Conservation (phyloP, 2,888 invertebrate species). For the Zaprionus bogoriensis region DNA sequence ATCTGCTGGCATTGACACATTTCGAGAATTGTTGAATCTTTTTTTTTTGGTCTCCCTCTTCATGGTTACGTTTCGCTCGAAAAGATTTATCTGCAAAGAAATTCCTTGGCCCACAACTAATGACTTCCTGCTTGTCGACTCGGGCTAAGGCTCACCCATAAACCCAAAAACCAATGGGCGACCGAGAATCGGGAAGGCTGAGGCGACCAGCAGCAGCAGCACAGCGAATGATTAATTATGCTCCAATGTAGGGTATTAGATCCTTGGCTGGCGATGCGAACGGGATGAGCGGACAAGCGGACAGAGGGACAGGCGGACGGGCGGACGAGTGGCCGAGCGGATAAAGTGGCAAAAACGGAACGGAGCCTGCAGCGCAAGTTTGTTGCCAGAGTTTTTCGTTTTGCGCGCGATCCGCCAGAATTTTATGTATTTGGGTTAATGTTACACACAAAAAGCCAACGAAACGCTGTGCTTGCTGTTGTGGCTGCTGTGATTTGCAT, state of each 20-base stretch:
- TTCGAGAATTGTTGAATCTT: conserved; percentile 24
- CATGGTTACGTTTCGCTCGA: no score
- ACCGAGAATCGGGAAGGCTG: background rate
- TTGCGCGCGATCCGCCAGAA: conserved; percentile 44
- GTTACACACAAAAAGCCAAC: conserved; percentile 63
- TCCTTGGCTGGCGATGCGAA: conserved; percentile 54
- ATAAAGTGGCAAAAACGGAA: no score
- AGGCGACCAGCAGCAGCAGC: background rate
- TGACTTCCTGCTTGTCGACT: conserved; percentile 61
- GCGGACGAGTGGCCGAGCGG: no score
- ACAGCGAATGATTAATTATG: conserved; percentile 61
- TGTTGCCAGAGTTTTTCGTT: conserved; percentile 53
- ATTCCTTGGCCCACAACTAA: conserved; percentile 48
- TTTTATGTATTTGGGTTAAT: conserved; percentile 77
- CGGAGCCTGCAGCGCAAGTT: conserved; percentile 48
- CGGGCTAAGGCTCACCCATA: conserved; percentile 54
- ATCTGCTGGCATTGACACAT: conserved; percentile 26
- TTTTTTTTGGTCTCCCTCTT: conserved; percentile 12
- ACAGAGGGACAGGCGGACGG: no score
- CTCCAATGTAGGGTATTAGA: conserved; percentile 60
- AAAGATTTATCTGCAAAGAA: conserved; percentile 37
- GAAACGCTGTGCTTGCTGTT: conserved; percentile 10
- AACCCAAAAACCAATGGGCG: conserved; percentile 46
- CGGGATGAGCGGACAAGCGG: no score
- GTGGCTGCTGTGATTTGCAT: conserved; percentile 40